These are phyloP conservation scores for Strigamia maritima DNA, from an alignment of 2,888 invertebrate species.

Conservation along the genomic window DNA sequence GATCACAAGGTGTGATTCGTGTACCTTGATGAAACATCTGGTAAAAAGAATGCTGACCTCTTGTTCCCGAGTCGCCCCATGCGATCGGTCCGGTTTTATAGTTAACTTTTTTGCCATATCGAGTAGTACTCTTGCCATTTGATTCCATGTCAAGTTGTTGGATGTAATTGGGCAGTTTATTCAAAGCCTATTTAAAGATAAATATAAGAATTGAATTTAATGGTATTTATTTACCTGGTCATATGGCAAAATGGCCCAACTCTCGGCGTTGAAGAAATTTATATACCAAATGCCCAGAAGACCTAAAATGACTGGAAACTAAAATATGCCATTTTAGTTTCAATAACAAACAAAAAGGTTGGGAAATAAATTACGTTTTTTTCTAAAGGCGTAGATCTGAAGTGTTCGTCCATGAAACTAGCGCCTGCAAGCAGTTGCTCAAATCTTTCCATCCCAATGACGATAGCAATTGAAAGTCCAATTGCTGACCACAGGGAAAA, in stretches of 20 bases:
- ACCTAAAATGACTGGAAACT: slow-evolving; percentile 94
- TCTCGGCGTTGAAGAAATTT: slow-evolving; percentile 92
- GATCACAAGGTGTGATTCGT: slow-evolving; percentile 90
- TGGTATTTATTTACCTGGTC: slow-evolving; percentile 70
- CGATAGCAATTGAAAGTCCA: slow-evolving; percentile 89
- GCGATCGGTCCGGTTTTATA: slow-evolving; percentile 71
- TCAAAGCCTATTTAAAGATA: slow-evolving; percentile 65
- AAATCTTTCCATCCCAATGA: slow-evolving; percentile 87
- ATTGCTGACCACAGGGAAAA: slow-evolving; percentile 99
- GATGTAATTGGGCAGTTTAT: slow-evolving; percentile 99
- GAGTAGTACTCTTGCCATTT: slow-evolving; percentile 79
- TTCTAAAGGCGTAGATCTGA: slow-evolving; percentile 76
- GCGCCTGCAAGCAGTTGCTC: slow-evolving; percentile 86
- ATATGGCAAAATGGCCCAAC: slow-evolving; percentile 92
- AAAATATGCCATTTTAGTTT: slow-evolving; percentile 6
- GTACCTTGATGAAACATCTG: slow-evolving; percentile 95
- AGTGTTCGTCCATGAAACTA: slow-evolving; percentile 91
- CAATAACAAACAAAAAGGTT: not conserved
- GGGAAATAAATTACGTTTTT: slow-evolving; percentile 73
- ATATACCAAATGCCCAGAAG: slow-evolving; percentile 89
- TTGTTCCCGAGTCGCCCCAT: slow-evolving; percentile 99
- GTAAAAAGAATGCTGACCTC: slow-evolving; percentile 99
- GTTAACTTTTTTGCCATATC: slow-evolving; percentile 49
- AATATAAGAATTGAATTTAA: not conserved
- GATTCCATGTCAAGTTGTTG: slow-evolving; percentile 99